These are phyloP conservation scores for Myotis brandtii DNA, from an alignment of 2,113 vertebrate species.

Conservation along the genomic window DNA sequence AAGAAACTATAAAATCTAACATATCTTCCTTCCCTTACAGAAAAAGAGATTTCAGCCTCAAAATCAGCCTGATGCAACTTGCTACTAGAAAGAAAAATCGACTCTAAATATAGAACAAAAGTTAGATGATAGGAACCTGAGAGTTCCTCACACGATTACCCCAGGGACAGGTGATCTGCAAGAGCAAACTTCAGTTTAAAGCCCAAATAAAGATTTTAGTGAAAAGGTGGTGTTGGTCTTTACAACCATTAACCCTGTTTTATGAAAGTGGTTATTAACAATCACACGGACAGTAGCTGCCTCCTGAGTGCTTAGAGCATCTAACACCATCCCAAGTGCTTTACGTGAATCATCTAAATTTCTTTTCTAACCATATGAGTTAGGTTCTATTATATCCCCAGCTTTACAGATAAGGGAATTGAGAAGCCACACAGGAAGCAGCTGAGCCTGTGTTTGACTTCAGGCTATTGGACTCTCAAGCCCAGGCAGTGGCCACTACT, in stretches of 20 bases:
- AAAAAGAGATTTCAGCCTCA: not conserved
- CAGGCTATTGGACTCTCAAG: not conserved
- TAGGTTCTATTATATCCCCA: not conserved
- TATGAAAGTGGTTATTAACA: not conserved
- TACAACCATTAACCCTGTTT: not conserved
- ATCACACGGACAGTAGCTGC: not conserved
- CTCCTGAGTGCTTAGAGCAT: not conserved
- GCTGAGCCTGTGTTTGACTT: not conserved
- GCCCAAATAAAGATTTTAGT: constrained; percentile 54
- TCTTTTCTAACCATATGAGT: not conserved
- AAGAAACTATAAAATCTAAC: not conserved
- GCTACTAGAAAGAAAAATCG: constrained; percentile 46
- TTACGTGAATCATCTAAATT: not conserved
- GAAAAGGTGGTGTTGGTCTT: not conserved
- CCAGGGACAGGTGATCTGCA: not conserved
- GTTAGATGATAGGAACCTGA: not conserved
- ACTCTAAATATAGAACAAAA: not conserved
- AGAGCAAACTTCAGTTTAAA: not conserved
- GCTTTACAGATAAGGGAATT: not conserved
- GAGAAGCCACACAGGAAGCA: not conserved
- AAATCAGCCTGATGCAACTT: not conserved
- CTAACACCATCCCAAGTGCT: not conserved
- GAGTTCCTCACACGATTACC: not conserved
- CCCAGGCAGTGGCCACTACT: not conserved
- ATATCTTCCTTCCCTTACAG: constrained; percentile 46